Evolutionary conservation across 2,113 vertebrate genomes (phyloP).

Genomic region (Hippocampus mohnikei): DNA sequence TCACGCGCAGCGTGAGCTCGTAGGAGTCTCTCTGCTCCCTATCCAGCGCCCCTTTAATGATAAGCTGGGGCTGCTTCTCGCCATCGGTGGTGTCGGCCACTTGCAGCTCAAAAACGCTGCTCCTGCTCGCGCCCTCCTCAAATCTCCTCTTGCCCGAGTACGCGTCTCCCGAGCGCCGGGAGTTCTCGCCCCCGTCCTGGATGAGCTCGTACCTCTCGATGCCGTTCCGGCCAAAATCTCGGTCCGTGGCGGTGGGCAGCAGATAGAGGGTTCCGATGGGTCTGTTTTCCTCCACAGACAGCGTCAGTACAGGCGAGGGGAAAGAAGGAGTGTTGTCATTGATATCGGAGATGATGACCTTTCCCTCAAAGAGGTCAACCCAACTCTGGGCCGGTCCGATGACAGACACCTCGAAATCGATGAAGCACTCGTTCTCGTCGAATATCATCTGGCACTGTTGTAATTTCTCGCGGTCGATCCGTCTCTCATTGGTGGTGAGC

Average conservation of each 20-base stretch:
- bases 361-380: conserved; percentile 96
- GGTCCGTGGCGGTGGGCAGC: conserved; percentile 93
- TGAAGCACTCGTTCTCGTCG: conserved; percentile 97
- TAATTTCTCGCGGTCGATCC: conserved; percentile 96
- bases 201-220: conserved; percentile 96
- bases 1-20: conserved; percentile 89
- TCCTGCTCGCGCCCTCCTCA: conserved; percentile 73
- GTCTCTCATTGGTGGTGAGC: conserved; percentile 92
- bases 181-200: conserved; percentile 86
- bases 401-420: conserved; percentile 98
- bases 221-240: conserved; percentile 94
- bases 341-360: conserved; percentile 94
- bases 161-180: conserved; percentile 68
- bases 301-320: conserved; percentile 92
- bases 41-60: conserved; percentile 95
- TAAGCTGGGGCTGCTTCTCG: conserved; percentile 96
- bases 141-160: conserved; percentile 76
- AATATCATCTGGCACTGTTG: conserved; percentile 99
- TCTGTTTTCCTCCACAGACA: conserved; percentile 97
- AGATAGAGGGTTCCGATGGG: conserved; percentile 95
- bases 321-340: conserved; percentile 98
- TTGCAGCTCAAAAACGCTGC: conserved; percentile 95
- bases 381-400: conserved; percentile 98
- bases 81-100: conserved; percentile 97
- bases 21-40: conserved; percentile 95